Base-by-base conservation (phyloP, 1,140 invertebrate species). In the Heterodera carotae region DNA sequence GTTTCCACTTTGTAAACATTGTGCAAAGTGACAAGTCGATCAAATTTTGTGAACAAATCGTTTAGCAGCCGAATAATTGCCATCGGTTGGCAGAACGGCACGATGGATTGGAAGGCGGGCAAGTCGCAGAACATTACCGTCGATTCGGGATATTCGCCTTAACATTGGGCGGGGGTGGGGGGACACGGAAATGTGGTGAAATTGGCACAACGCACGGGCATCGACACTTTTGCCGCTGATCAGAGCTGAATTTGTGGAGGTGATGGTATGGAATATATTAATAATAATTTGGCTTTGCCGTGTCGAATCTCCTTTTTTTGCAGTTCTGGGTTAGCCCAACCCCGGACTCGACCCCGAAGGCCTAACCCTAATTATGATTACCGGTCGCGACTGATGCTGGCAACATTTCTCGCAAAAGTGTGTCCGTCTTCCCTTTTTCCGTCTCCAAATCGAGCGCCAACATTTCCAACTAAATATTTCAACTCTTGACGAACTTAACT, bases 361-460 rank as follows among this genome's bases (percentile, higher is more conserved):
- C n/a, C n/a, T n/a, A n/a, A n/a, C n/a, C n/a, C n/a, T n/a, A n/a
- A n/a, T n/a, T n/a, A n/a, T n/a, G 15, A 43, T 43, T 25, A 74
- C 71, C 71, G 12, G 80, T 79, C 25, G 86, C 86, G 22, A 87
- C 86, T 2, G 85, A 74, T 27, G 73, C 78, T 12, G 78, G 79
- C 12, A 86, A 72, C 78, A 88, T 82, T 81, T 87, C 85, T 43
- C 75, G 76, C 34, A 87, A 73, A 0, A 87, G 67, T 0, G 84
- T 93, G 89, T 98, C 96, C 34, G 95, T 98, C 90, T 97, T 97
- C 88, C 94, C 92, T 87, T 98, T 98, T 89, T 98, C 96, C 27
- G 92, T 92, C 85, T 98, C 95, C 81, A 98, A 90, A 88, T 97
- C 95, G 68, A 94, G 90, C 88, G 96, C 95, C 0, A 95, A 96